Percentiles rank a stretch among this genome's conserved stretches.
These are phyloP conservation scores for Neotoma lepida DNA, from an alignment of 2,113 vertebrate genomes.

Conservation along the genomic window DNA sequence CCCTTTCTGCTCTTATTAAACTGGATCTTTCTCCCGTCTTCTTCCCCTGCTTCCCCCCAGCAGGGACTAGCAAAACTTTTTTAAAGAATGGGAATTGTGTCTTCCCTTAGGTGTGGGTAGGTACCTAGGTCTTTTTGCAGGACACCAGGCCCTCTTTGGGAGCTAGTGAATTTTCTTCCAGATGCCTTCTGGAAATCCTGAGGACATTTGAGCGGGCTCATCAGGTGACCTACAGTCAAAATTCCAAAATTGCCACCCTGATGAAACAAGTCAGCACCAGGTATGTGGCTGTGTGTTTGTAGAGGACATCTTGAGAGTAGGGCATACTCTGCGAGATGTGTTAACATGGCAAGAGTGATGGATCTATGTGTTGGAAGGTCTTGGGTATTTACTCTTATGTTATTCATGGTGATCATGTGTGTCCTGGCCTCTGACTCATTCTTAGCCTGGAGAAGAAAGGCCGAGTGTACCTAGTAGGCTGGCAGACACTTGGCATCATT, in stretches of 20 bases:
- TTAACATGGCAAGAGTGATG: too few species aligned
- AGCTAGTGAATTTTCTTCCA: conserved; percentile 64
- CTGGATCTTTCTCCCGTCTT: too few species aligned
- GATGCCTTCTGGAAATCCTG: conserved; percentile 83
- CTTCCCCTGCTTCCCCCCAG: neutral
- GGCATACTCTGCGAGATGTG: neutral
- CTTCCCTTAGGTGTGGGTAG: neutral
- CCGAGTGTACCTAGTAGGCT: conserved; percentile 86
- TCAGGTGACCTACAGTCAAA: conserved; percentile 85
- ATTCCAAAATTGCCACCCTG: conserved; percentile 79
- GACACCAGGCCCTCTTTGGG: neutral
- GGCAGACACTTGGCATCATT: conserved; percentile 85
- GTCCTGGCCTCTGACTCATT: neutral
- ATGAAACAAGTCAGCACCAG: conserved; percentile 86
- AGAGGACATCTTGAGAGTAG: neutral
- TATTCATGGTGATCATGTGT: neutral
- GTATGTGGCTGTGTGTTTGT: conserved; percentile 65
- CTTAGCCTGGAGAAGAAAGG: conserved; percentile 83
- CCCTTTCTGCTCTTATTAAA: neutral
- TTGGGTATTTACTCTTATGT: neutral
- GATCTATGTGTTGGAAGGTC: neutral
- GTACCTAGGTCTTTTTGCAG: neutral
- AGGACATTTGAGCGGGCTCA: conserved; percentile 79
- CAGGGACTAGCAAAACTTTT: neutral
- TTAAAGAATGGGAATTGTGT: neutral